These are phyloP conservation scores for Poeciliopsis presidionis DNA, from an alignment of 2,797 vertebrate genomes.

Conservation along the genomic window DNA sequence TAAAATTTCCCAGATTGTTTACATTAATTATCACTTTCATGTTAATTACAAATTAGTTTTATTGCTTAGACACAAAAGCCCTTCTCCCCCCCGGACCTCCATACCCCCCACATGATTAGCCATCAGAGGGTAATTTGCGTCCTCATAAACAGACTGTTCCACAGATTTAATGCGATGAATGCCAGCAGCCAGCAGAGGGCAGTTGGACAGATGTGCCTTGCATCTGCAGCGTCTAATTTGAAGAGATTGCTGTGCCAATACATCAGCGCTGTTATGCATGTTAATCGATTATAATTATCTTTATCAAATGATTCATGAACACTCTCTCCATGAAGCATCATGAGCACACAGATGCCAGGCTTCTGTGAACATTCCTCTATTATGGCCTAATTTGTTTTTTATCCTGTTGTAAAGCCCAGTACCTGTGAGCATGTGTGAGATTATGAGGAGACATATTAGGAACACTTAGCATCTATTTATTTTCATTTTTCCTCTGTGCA, in stretches of 20 bases:
- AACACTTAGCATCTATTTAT: conserved; percentile 5
- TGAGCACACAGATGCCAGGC: conserved; percentile 7
- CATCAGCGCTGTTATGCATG: conserved; percentile 16
- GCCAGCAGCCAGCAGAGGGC: conserved; percentile 17
- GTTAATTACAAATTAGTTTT: conserved; percentile 1
- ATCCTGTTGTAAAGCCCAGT: neutral
- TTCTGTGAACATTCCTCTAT: conserved; percentile 7
- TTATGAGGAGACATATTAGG: neutral
- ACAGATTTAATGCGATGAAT: conserved; percentile 27
- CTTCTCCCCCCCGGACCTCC: too few relatives aligned
- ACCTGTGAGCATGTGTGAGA: neutral
- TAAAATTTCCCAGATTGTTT: neutral
- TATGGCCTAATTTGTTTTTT: conserved; percentile 15
- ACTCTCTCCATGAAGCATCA: conserved; percentile 5
- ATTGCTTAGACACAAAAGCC: neutral
- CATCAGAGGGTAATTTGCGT: conserved; percentile 3
- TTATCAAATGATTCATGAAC: conserved; percentile 47
- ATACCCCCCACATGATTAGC: neutral
- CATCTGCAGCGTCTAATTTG: conserved; percentile 50
- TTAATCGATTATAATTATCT: conserved; percentile 35
- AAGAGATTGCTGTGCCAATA: conserved; percentile 24
- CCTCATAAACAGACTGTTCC: conserved; percentile 15
- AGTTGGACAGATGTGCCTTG: conserved; percentile 38
- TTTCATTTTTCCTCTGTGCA: conserved; percentile 4
- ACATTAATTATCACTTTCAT: neutral